Percentiles rank a stretch among this genome's conserved stretches.
Conservation (phyloP, 1,140 invertebrate genomes). For the Myzus persicae region DNA sequence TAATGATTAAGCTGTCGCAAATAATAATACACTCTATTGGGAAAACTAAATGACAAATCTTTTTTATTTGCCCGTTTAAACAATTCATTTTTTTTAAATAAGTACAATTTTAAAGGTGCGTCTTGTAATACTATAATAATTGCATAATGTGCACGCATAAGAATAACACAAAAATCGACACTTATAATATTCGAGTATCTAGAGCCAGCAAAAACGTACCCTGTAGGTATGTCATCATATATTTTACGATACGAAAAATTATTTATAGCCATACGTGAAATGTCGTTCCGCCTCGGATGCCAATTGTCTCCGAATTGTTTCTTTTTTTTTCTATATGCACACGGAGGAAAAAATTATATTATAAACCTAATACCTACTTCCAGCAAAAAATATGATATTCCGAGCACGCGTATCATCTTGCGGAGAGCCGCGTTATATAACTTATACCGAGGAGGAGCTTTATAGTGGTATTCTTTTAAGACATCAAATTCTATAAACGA, state of each 20-base stretch:
- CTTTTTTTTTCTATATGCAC: background rate
- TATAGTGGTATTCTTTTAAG: background rate
- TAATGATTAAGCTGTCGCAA: background rate
- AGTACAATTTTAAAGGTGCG: background rate
- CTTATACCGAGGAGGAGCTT: background rate
- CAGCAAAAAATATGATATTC: background rate
- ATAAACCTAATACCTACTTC: background rate
- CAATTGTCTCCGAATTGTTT: slow-evolving; percentile 8
- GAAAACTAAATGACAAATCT: background rate
- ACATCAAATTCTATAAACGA: background rate
- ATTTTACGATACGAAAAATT: background rate
- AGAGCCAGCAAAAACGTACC: background rate
- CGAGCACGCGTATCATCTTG: background rate
- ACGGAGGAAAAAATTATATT: background rate
- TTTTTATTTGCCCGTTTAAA: background rate
- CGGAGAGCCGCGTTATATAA: background rate
- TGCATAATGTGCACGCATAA: no score
- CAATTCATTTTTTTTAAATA: background rate
- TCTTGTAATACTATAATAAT: background rate
- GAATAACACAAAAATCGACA: background rate
- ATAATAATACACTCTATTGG: background rate
- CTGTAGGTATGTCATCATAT: background rate
- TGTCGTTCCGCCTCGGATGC: background rate
- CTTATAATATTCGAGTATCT: background rate
- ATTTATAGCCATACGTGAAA: background rate